Base-by-base conservation (phyloP, 2,888 invertebrate species). In the Dichetophora obliterata region DNA sequence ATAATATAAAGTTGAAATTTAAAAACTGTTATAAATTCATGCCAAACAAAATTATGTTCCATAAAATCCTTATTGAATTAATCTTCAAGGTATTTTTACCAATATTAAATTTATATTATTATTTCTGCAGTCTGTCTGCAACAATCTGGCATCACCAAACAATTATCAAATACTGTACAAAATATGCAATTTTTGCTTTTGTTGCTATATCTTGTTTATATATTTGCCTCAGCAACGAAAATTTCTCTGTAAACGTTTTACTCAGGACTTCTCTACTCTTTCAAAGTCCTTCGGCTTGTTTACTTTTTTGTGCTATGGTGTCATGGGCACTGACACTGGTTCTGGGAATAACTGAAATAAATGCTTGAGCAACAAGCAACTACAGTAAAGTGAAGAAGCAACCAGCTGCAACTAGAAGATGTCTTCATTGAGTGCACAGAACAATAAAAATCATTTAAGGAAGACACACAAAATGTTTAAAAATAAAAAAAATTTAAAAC, bases 391-490 rank as follows among this genome's bases (percentile, higher is more conserved):
- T 27, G n/a, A 14, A 65, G 63, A 27, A 65, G 16, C 63, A 65
- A 65, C 11, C 31, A 61, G 54, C 54, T 54, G 54, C 54, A 19
- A 22, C 54, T 19, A n/a, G 63, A 27, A 16, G 43, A 37, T 27
- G 19, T 68, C 66, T 68, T 48, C 43, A 68, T 48, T 19, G 66
- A 68, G 66, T 68, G 66, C 22, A 48, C 66, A 48, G n/a, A 48
- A 68, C 66, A 43, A 48, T 68, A 48, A 68, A 68, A 68, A 48
- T 48, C 66, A 48, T 68, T 68, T 68, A 68, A 68, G 66, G 22
- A 48, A 68, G 48, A 65, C 66, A 68, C 37, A 68, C 48, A 48
- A 19, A 14, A 31, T 34, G 37, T 34, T 16, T 37, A n/a, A 14
- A 22, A 65, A 65, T 2, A 19, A 37, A 31, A 9, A 19, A 37